Percentiles rank a stretch among this genome's conserved stretches.
Conservation (phyloP, 2,888 invertebrate genomes). For the Nipponacmea schrenckii region DNA sequence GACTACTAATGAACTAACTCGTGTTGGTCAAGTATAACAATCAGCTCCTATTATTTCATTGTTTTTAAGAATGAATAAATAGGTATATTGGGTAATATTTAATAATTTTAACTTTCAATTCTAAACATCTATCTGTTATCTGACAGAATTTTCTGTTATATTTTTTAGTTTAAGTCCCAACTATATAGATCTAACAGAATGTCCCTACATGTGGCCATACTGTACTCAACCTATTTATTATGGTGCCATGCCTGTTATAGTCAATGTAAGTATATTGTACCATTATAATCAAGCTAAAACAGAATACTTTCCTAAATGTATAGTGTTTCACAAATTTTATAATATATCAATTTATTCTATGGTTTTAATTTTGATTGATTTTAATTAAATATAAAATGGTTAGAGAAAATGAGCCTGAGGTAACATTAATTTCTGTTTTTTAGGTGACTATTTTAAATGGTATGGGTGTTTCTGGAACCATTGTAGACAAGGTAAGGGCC, state of each 20-base stretch:
- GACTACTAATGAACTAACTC: too few species aligned
- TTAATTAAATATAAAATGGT: background rate
- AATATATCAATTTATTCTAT: too few species aligned
- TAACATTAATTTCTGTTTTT: constrained; percentile 20
- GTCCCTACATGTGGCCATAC: constrained; percentile 99
- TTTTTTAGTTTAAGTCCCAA: constrained; percentile 73
- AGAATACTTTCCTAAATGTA: background rate
- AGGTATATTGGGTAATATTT: too few species aligned
- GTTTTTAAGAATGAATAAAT: too few species aligned
- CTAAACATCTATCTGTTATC: too few species aligned
- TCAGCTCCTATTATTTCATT: too few species aligned
- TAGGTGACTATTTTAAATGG: constrained; percentile 89
- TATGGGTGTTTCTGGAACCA: constrained; percentile 86
- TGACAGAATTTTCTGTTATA: background rate
- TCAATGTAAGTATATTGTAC: constrained; percentile 77
- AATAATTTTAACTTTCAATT: too few species aligned
- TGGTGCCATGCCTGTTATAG: constrained; percentile 86
- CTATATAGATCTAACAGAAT: constrained; percentile 92
- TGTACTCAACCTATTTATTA: constrained; percentile 94
- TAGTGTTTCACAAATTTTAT: too few species aligned
- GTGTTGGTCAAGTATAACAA: too few species aligned
- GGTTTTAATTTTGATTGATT: background rate
- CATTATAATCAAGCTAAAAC: too few species aligned
- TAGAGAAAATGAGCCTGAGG: background rate
- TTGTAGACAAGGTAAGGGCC: constrained; percentile 72